Base-by-base conservation (phyloP, 2,797 vertebrate species). In the Podarcis lilfordi region DNA sequence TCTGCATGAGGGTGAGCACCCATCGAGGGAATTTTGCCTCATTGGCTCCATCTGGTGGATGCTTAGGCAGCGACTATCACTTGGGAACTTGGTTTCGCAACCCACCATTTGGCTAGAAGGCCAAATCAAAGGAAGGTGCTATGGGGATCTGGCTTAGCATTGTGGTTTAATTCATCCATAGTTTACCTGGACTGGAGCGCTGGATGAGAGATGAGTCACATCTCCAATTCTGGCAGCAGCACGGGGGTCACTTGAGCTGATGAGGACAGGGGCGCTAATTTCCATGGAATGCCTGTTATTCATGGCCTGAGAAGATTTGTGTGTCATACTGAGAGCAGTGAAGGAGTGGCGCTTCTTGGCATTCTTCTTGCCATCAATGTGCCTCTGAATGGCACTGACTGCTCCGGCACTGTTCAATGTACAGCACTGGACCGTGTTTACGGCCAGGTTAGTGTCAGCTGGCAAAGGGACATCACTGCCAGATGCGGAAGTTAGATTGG, bases 201-300 rank as follows among this genome's bases (percentile, higher is more conserved):
- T 96, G 94, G 97, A 97, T 83, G 98, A 98, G 91, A 98, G 97
- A 91, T 98, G 97, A 15, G 93, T 91, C 85, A 97, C 95, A 77
- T 98, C 98, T n/a, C 96, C 96, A 0, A 99, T 99, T 95, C 98
- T 98, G 92, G 99, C 98, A 0, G 98, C 98, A 0, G 99, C 98
- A 77, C 98, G 97, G 0, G 99, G 98, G 93, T 99, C 98, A 0
- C 98, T 99, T 90, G 99, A 99, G 96, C 98, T 99, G 97, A 99
- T 99, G 93, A 99, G 97, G 45, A 99, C 98, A 0, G 99, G 99
- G 7, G 98, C 98, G 0, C 98, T 99, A 95, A 99, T 99, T 96
- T 99, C 99, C 99, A 99, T 99, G 93, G 99, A 99, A 95, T 99
- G 99, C 89, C 99, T 97, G 96, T 99, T 99, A 97, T 98, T 98